Percentiles rank a stretch among this genome's conserved stretches.
These are phyloP conservation scores for Nibea coibor DNA, from an alignment of 2,113 vertebrate genomes.

Conservation along the genomic window DNA sequence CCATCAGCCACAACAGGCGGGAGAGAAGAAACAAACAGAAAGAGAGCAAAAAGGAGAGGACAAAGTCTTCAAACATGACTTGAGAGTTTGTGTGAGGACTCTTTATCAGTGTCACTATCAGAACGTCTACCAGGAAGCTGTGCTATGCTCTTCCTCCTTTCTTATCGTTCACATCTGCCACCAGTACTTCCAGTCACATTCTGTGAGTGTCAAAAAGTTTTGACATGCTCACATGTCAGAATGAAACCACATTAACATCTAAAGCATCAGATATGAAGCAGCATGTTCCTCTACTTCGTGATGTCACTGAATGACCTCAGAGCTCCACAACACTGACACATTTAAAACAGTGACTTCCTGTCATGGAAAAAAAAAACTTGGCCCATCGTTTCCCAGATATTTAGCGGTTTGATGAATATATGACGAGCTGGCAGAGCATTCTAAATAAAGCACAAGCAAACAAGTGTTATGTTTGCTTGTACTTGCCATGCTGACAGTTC, in stretches of 20 bases:
- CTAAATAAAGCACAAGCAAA: neutral
- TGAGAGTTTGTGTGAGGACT: neutral
- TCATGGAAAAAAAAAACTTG: neutral
- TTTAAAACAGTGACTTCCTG: slow-evolving; percentile 12
- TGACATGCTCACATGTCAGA: neutral
- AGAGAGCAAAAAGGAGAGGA: neutral
- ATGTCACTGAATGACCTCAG: neutral
- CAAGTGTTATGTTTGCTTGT: neutral
- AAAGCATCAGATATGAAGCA: neutral
- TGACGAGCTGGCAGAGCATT: neutral
- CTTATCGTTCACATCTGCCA: slow-evolving; percentile 24
- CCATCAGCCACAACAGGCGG: slow-evolving; percentile 2
- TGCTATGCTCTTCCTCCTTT: slow-evolving; percentile 14
- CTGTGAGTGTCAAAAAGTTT: neutral
- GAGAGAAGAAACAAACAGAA: neutral
- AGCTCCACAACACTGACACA: neutral
- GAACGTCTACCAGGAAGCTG: slow-evolving; percentile 35
- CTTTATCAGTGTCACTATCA: slow-evolving; percentile 17
- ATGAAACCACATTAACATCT: neutral
- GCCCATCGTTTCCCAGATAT: neutral
- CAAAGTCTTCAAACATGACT: neutral
- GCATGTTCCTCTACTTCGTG: neutral
- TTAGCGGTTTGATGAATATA: too few relatives aligned
- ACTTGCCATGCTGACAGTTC: neutral
- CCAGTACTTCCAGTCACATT: slow-evolving; percentile 3